Conservation (phyloP, 35 echinoderm and acorn worm species). For the Hemicentrotus pulcherrimus region DNA sequence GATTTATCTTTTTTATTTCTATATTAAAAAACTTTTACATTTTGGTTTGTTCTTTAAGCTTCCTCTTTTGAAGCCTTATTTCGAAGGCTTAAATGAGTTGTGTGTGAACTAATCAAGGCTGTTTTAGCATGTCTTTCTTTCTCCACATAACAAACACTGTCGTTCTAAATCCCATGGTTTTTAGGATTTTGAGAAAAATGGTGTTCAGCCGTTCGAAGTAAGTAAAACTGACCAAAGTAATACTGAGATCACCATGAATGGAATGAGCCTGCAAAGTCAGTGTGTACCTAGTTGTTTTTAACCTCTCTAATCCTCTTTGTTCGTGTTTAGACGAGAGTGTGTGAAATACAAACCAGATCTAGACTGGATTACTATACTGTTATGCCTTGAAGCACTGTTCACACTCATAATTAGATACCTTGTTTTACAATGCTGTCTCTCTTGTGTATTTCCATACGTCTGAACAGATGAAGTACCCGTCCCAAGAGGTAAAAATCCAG, state of each 20-base stretch:
- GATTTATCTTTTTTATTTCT: not conserved
- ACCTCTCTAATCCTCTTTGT: constrained; percentile 33
- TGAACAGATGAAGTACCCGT: constrained; percentile 25
- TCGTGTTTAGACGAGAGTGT: not conserved
- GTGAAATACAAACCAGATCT: not conserved
- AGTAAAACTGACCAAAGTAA: constrained; percentile 32
- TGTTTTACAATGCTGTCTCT: constrained; percentile 16
- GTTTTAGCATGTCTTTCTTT: not conserved
- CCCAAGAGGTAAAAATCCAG: constrained; percentile 27
- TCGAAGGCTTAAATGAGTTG: not conserved
- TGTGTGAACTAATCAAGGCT: not conserved
- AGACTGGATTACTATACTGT: not conserved
- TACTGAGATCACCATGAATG: constrained; percentile 14
- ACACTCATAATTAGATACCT: not conserved
- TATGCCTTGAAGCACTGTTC: not conserved
- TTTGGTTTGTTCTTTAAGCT: not conserved
- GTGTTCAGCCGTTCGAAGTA: constrained; percentile 38
- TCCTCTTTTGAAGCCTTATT: not conserved
- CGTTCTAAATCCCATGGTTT: not conserved
- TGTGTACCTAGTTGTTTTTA: constrained; percentile 13
- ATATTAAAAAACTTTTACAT: not conserved
- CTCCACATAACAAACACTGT: not conserved
- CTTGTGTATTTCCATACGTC: constrained; percentile 31
- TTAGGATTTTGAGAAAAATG: constrained; percentile 38
- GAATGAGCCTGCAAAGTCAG: constrained; percentile 38